Evolutionary conservation across 2,888 invertebrate genomes (phyloP), one percentile per base, ranked within the genome.

Genomic region (Melanargia galathea): DNA sequence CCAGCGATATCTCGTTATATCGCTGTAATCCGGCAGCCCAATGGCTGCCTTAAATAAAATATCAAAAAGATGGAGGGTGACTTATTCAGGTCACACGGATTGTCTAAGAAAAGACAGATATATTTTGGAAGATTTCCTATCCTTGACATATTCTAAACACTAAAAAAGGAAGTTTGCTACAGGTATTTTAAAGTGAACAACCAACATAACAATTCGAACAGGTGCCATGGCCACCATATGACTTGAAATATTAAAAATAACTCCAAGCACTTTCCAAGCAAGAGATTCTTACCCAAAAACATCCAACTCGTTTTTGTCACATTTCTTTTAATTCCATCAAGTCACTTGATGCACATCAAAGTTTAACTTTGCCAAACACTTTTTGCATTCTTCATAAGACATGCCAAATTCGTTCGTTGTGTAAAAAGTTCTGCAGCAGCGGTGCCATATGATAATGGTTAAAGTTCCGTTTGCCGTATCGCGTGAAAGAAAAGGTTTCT

Each of bases 371-470:
- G 8, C 24, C 30, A 51, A 51, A 30, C 8, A 26, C 16, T 16
- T n/a, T 16, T 11, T 11, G 8, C 8, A 46, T 22, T 18, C 24
- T 6, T 33, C 4, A 5, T 8, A 1, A 33, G n/a, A 51, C 11
- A 51, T 18, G 10, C 51, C 30, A 30, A 26, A 26, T 3, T 11
- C 33, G 48, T 46, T 46, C 4, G 22, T 48, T 26, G 24, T 6
- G 16, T 8, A 8, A 30, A 35, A 35, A 52, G 7, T 20, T 52
- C 20, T 52, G 10, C 30, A 1, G 43, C 16, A 10, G 11, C 24
- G 7, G 13, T 54, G 55, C 55, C 55, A 24, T 40, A 55, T 55
- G 55, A 55, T 55, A 55, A 58, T 48, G 58, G 49, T 56, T 48
- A 48, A 56, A 49, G 48, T 56, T 55, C 62, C 26, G 30, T 45